A percentile compares a stretch with the other conserved stretches of the same genome.
phyloP scores from a whole-genome alignment of 1,140 invertebrate species.

The Archivesica marissinica region DNA sequence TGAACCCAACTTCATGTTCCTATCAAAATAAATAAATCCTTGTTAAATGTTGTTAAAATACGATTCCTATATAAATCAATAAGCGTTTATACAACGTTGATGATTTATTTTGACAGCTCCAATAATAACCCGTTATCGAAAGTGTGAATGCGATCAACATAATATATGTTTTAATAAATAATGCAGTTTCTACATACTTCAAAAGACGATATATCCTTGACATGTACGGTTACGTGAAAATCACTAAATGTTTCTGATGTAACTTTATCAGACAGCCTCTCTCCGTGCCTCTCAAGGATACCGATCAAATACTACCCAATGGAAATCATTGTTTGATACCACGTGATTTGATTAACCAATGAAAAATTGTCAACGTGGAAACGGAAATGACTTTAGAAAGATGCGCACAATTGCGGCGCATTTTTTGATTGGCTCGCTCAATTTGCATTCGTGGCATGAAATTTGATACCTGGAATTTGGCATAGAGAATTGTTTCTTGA shows the following conservation, averaged over 20 bases:
- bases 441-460: constrained; percentile 61
- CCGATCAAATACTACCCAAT: constrained; percentile 67
- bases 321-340: constrained; percentile 23
- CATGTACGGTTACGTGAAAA: background rate
- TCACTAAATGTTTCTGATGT: constrained; percentile 22
- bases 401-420: constrained; percentile 25
- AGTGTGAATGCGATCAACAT: background rate
- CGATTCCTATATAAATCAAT: background rate
- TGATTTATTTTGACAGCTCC: constrained; percentile 36
- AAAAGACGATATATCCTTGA: background rate
- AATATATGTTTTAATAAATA: constrained; percentile 20
- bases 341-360: constrained; percentile 71
- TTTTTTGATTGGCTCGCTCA: constrained; percentile 45
- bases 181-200: background rate
- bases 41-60: background rate
- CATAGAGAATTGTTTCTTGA: too few relatives aligned
- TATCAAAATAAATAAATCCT: background rate
- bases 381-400: constrained; percentile 32
- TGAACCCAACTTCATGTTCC: constrained; percentile 65
- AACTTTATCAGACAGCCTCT: constrained; percentile 43
- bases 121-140: background rate
- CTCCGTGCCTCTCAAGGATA: constrained; percentile 38
- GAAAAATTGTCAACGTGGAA: constrained; percentile 74
- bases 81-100: constrained; percentile 14
- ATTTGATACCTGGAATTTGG: constrained; percentile 46